Percentiles rank a stretch among this genome's conserved stretches.
Conservation (phyloP, 2,797 vertebrate genomes). For the Coendou prehensilis region DNA sequence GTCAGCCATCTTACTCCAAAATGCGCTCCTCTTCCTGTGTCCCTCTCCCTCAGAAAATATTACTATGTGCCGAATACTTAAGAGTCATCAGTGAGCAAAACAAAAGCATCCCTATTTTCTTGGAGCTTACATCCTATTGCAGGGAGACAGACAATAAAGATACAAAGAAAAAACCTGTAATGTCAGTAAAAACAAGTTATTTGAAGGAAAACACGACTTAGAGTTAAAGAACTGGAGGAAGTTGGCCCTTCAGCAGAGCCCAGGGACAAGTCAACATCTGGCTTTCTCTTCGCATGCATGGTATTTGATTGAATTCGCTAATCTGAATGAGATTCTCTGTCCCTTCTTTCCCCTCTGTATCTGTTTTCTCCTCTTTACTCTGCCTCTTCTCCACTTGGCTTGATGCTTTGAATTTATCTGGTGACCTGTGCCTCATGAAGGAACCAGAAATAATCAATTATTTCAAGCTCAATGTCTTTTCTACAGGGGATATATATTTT, state of each 20-base stretch:
- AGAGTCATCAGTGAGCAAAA: too few relatives aligned
- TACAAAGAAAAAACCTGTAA: not conserved
- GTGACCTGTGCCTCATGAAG: not conserved
- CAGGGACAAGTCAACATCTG: not conserved
- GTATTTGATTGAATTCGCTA: not conserved
- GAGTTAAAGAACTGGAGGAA: not conserved
- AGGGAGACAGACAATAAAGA: not conserved
- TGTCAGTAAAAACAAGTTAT: constrained; percentile 25
- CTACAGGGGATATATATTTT: not conserved
- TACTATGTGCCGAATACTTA: too few relatives aligned
- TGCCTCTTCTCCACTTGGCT: not conserved
- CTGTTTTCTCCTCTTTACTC: not conserved
- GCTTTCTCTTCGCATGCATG: not conserved
- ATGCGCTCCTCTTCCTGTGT: not conserved
- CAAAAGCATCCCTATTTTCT: not conserved
- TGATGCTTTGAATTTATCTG: constrained; percentile 30
- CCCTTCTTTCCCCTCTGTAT: not conserved
- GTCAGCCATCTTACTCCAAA: not conserved
- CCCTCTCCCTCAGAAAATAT: not conserved
- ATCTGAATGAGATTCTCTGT: not conserved
- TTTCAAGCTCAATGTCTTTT: constrained; percentile 12
- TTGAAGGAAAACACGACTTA: constrained; percentile 9
- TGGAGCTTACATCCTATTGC: not conserved
- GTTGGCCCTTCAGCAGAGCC: not conserved
- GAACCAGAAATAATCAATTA: not conserved